These are phyloP conservation scores for Ceriagrion tenellum DNA, from an alignment of 2,888 invertebrate genomes.

Conservation along the genomic window DNA sequence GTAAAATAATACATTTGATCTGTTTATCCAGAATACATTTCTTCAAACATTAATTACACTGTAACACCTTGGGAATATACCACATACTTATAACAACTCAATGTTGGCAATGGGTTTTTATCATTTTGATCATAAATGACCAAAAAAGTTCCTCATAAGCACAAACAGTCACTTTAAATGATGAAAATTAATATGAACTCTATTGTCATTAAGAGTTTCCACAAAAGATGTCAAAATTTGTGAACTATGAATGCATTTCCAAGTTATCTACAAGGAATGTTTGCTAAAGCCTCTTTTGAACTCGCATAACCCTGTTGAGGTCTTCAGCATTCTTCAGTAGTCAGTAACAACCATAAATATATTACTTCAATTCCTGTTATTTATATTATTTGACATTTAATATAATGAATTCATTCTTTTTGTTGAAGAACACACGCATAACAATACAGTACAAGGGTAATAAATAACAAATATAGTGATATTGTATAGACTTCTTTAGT, in stretches of 20 bases:
- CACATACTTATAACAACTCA: constrained; percentile 65
- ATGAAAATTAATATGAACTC: constrained; percentile 64
- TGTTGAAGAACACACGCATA: constrained; percentile 68
- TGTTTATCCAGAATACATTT: constrained; percentile 67
- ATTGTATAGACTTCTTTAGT: constrained; percentile 64
- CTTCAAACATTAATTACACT: constrained; percentile 67
- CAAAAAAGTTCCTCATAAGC: constrained; percentile 65
- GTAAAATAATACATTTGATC: constrained; percentile 64
- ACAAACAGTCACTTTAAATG: constrained; percentile 62
- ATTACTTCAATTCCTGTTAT: constrained; percentile 66
- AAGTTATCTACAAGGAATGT: constrained; percentile 64
- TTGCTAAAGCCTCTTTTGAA: constrained; percentile 67
- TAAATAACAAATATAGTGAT: constrained; percentile 68
- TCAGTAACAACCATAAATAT: constrained; percentile 63
- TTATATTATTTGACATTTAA: constrained; percentile 66
- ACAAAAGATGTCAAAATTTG: constrained; percentile 66
- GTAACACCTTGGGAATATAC: constrained; percentile 68
- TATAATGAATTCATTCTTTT: constrained; percentile 66
- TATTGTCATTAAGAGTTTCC: constrained; percentile 65
- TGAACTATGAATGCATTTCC: constrained; percentile 67
- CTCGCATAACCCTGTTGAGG: constrained; percentile 68
- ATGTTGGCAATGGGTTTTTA: constrained; percentile 56
- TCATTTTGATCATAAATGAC: constrained; percentile 60
- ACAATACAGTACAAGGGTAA: constrained; percentile 69
- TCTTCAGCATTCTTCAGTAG: constrained; percentile 66